Base-by-base conservation (phyloP, 2,888 invertebrate species). In the Hanleya hanleyi region DNA sequence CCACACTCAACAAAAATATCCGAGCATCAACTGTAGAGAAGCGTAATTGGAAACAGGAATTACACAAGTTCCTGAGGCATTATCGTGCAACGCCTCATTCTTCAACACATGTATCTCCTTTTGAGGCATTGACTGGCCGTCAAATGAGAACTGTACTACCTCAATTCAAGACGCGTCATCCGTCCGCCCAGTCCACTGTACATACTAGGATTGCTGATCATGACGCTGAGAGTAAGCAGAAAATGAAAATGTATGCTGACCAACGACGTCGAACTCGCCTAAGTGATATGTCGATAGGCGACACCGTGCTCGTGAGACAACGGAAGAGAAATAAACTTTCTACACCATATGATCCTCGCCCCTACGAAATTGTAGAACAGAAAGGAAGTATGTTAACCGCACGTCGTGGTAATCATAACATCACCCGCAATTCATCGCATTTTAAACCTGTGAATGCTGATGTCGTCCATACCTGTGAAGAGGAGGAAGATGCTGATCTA, bases 51-150 rank as follows among this genome's bases (percentile, higher is more conserved):
- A 73, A 74, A 57, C 71, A 73, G 38, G 71, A 67, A 12, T 41
- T 72, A 15, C 65, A 57, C 37, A 61, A 69, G 18, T 76, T 74
- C 65, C 47, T 71, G 12, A 32, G 67, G 0, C 36, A 70, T 18
- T 77, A 76, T 62, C 9, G 74, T 35, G 66, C 71, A n/a, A 76
- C 74, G 6, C 65, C 71, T 1, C 75, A 77, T 32, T 41, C 67
- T 15, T 32, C 67, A 68, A 73, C 68, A 33, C 41, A 37, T 7
- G 18, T 50, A 15, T 26, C 70, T 33, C 65, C 65, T 22, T 41
- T 67, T 4, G 67, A 67, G 47, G 5, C 47, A 12, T 3, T 67
- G 5, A 47, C 41, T 29, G 67, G 41, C 15, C 22, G 67, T 22
- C 38, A 38, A 32, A 41, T 67, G 47, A 38, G 32, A 47, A 67